phyloP scores from a whole-genome alignment of 1,140 invertebrate species.

The Cyphomyrmex costatus region DNA sequence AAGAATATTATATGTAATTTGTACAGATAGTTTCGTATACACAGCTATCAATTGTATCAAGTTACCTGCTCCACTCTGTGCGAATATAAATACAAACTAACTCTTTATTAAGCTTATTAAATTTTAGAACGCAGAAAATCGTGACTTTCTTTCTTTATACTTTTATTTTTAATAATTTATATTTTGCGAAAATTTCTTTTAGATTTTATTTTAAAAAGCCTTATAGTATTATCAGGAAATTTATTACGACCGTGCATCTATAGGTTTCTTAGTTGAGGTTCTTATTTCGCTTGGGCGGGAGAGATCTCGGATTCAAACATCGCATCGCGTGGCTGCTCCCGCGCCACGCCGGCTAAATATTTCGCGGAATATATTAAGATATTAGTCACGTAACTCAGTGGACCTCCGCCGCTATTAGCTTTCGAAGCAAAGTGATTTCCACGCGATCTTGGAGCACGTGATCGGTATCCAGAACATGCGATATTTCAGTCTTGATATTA shows the following conservation, averaged over 20 bases:
- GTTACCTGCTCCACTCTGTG: no score
- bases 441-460: slow-evolving; percentile 16
- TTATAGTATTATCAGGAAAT: slow-evolving; percentile 8
- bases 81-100: background rate
- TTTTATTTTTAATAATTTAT: background rate
- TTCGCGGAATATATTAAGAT: slow-evolving; percentile 35
- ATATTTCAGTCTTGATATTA: slow-evolving; percentile 9
- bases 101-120: background rate
- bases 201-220: background rate
- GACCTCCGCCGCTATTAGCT: slow-evolving; percentile 15
- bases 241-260: background rate
- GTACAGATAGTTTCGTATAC: background rate
- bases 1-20: background rate
- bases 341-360: slow-evolving; percentile 35
- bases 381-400: slow-evolving; percentile 30
- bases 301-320: slow-evolving; percentile 41
- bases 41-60: background rate
- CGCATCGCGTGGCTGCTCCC: slow-evolving; percentile 33
- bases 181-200: background rate
- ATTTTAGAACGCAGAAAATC: background rate
- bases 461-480: slow-evolving; percentile 13
- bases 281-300: slow-evolving; percentile 65
- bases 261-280: slow-evolving; percentile 29
- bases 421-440: slow-evolving; percentile 34
- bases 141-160: background rate